Evolutionary conservation across 2,888 invertebrate genomes (phyloP).

Genomic region (Sarcophaga carnaria): DNA sequence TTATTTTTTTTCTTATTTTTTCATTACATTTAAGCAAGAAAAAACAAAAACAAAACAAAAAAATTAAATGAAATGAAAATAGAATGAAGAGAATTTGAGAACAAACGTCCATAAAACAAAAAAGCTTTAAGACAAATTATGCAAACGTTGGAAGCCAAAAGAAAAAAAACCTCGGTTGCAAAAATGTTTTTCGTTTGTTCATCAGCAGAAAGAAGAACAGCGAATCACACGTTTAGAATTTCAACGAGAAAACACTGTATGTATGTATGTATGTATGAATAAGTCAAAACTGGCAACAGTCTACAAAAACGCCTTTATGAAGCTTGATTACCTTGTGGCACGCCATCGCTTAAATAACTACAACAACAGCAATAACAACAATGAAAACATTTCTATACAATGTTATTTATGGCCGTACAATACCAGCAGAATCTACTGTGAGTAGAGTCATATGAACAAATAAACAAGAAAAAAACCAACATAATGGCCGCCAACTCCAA

Average conservation of each 20-base stretch:
- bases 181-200: conserved; percentile 8
- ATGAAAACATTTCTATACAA: not conserved
- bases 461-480: conserved; percentile 47
- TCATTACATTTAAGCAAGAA: not conserved
- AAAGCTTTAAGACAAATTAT: conserved; percentile 68
- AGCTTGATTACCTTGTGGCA: conserved; percentile 72
- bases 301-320: conserved; percentile 71
- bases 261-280: not conserved
- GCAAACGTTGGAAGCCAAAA: conserved; percentile 44
- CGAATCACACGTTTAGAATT: conserved; percentile 64
- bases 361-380: conserved; percentile 51
- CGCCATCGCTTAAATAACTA: conserved; percentile 59
- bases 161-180: conserved; percentile 28
- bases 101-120: conserved; percentile 71
- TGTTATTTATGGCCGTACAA: conserved; percentile 48
- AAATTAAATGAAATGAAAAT: not conserved
- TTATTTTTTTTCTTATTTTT: not conserved
- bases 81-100: not conserved
- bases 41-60: conserved; percentile 72
- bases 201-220: conserved; percentile 19
- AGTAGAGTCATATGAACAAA: not conserved
- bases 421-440: conserved; percentile 71
- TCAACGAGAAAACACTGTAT: conserved; percentile 14
- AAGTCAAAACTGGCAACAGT: conserved; percentile 65
- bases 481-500: conserved; percentile 65